Evolutionary conservation across 2,888 invertebrate species (phyloP).

Genomic region (Tenodera sinensis): DNA sequence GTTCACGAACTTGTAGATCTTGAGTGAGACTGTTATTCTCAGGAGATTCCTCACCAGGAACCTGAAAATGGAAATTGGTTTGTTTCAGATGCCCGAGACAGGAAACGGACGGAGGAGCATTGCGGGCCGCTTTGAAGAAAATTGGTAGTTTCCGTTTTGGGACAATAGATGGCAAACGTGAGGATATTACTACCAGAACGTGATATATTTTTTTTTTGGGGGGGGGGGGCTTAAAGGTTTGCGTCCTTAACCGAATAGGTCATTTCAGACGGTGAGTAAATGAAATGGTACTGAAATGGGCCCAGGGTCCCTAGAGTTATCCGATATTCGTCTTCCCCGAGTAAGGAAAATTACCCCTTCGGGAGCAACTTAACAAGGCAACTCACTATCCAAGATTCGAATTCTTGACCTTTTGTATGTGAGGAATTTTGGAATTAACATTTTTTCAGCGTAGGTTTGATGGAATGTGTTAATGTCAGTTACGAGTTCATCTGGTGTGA

Average conservation of each 20-base stretch:
- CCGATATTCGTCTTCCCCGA: too few species aligned
- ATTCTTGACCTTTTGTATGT: too few species aligned
- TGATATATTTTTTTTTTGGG: slow-evolving; percentile 6
- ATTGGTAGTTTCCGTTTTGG: slow-evolving; percentile 10
- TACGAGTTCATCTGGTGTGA: slow-evolving; percentile 33
- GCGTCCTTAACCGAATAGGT: too few species aligned
- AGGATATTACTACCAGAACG: slow-evolving; percentile 21
- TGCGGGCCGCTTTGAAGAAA: background rate
- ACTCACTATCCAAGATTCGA: too few species aligned
- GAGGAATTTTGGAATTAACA: slow-evolving; percentile 28
- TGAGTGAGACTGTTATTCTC: background rate
- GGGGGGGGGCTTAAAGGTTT: too few species aligned
- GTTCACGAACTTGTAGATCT: background rate
- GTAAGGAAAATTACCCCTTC: too few species aligned
- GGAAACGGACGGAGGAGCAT: background rate
- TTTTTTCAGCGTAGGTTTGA: slow-evolving; percentile 28
- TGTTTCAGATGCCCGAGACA: background rate
- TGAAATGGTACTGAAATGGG: too few species aligned
- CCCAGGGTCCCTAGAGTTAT: too few species aligned
- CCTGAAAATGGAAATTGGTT: background rate
- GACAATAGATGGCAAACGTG: slow-evolving; percentile 1
- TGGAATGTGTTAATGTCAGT: slow-evolving; percentile 34
- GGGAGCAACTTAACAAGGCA: too few species aligned
- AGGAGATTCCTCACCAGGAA: background rate
- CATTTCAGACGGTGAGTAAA: too few species aligned